Evolutionary conservation across 2,888 invertebrate genomes (phyloP).

Genomic region (Uropetala carovei): DNA sequence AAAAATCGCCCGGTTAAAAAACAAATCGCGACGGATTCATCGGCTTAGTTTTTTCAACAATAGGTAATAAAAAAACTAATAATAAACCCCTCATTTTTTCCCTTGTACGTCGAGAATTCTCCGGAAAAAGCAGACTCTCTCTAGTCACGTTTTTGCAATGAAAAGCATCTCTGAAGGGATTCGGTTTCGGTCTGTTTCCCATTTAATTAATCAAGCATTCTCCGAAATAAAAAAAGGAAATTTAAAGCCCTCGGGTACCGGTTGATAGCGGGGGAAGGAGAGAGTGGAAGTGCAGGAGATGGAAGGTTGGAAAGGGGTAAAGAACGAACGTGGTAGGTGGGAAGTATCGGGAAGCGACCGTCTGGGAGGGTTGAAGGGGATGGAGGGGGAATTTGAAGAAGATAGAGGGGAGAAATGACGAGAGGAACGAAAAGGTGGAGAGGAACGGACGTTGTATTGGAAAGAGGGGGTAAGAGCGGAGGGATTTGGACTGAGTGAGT

Average conservation of each 20-base stretch:
- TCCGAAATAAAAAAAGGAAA: slow-evolving; percentile 20
- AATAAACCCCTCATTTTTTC: background rate
- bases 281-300: background rate
- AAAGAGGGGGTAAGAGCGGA: background rate
- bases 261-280: background rate
- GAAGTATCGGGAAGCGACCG: background rate
- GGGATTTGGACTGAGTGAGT: background rate
- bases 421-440: background rate
- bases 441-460: background rate
- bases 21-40: background rate
- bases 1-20: background rate
- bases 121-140: slow-evolving; percentile 1
- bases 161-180: slow-evolving; percentile 42
- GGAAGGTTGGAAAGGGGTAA: background rate
- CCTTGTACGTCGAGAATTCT: slow-evolving; percentile 32
- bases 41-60: background rate
- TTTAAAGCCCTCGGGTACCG: slow-evolving; percentile 27
- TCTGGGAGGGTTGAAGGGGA: slow-evolving; percentile 22
- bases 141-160: slow-evolving; percentile 39
- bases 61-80: background rate
- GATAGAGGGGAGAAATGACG: background rate
- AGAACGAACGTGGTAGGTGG: background rate
- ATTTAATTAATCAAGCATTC: slow-evolving; percentile 59
- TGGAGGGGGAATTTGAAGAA: background rate
- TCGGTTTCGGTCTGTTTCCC: slow-evolving; percentile 50